phyloP scores from a whole-genome alignment of 1,140 invertebrate genomes.

The Parasteatoda tepidariorum region DNA sequence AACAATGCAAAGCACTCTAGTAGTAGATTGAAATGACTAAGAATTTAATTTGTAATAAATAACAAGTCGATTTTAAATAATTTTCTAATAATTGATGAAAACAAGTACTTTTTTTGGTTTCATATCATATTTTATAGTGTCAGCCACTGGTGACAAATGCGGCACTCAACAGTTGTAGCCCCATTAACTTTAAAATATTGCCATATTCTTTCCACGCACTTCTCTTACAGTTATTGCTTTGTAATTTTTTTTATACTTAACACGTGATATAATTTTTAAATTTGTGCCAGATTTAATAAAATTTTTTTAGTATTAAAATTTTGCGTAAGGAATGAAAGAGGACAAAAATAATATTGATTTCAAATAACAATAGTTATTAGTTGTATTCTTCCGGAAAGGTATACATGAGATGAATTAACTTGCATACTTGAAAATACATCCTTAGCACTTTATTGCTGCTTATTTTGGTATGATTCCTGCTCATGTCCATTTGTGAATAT shows the following conservation, averaged over 20 bases:
- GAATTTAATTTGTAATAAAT: no score
- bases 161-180: no score
- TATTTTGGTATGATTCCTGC: slow-evolving; percentile 52
- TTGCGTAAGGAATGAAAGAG: no score
- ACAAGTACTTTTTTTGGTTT: no score
- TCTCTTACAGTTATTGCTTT: no score
- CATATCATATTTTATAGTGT: no score
- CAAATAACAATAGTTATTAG: background rate
- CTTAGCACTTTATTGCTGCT: background rate
- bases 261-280: background rate
- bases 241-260: background rate
- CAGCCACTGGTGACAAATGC: no score
- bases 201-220: no score
- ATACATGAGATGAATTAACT: background rate
- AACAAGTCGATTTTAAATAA: no score
- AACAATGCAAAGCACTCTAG: background rate
- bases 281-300: background rate
- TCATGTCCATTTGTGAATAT: slow-evolving; percentile 58
- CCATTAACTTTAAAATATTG: no score
- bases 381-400: background rate
- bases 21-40: no score
- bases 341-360: background rate
- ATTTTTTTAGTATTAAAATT: background rate
- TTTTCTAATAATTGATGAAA: no score
- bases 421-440: background rate